phyloP scores from a whole-genome alignment of 2,888 invertebrate species.

The Myopa tessellatipennis region DNA sequence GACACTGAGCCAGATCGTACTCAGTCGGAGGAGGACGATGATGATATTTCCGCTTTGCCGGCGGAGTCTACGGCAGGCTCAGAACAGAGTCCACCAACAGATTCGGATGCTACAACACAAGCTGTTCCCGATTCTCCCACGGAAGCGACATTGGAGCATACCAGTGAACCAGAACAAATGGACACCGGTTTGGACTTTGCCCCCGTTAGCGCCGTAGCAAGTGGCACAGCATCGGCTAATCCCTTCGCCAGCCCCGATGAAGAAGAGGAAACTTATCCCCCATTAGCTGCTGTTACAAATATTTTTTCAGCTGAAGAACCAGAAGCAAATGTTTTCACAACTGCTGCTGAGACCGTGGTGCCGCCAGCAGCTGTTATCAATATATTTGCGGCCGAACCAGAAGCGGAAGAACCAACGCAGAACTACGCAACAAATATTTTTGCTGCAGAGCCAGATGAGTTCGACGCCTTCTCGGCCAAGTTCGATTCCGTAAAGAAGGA shows the following conservation, averaged over 20 bases:
- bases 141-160: conserved; percentile 51
- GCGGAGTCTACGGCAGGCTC: conserved; percentile 48
- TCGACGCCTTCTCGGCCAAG: conserved; percentile 90
- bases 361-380: conserved; percentile 51
- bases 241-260: conserved; percentile 69
- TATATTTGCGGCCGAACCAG: conserved; percentile 55
- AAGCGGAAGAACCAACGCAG: conserved; percentile 58
- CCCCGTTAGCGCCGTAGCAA: conserved; percentile 56
- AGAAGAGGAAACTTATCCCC: conserved; percentile 58
- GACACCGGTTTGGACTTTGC: conserved; percentile 65
- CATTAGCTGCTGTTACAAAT: conserved; percentile 54
- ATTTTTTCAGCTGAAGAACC: conserved; percentile 57
- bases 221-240: conserved; percentile 68
- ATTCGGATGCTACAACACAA: conserved; percentile 58
- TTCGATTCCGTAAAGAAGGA: conserved; percentile 76
- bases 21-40: conserved; percentile 41
- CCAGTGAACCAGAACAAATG: conserved; percentile 62
- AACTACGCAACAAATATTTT: conserved; percentile 59
- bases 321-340: conserved; percentile 52
- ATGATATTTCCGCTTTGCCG: conserved; percentile 33
- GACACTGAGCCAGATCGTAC: conserved; percentile 43
- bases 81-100: conserved; percentile 61
- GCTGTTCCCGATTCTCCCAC: conserved; percentile 53
- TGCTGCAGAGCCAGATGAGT: conserved; percentile 72
- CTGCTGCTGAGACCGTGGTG: conserved; percentile 27